Evolutionary conservation across 1,140 invertebrate genomes (phyloP), one percentile per base, ranked within the genome.

Genomic region (Charaxes varanes): DNA sequence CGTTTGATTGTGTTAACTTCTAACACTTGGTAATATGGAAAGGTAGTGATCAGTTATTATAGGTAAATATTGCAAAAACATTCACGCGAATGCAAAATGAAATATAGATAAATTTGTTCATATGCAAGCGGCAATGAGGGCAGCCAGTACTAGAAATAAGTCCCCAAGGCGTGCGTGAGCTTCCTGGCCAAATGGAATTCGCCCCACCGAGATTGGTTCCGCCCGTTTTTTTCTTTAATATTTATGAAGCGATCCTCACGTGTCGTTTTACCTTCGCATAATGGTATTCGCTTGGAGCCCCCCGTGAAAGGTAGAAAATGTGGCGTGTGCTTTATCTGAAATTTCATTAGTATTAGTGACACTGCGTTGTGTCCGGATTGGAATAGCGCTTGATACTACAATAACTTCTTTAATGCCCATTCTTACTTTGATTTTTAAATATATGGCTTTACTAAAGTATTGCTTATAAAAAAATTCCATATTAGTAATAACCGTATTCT

Each of bases 221-320:
- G 54, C 63, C 66, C 68, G 60, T 74, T 71, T 67, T 61, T 60
- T 68, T 68, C 63, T 77, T 78, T 71, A 80, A 80, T 78, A 78
- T 80, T 81, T 79, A 77, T 70, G 64, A 77, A 66, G 62, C 57
- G 59, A 51, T 49, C 58, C 62, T 65, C 62, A 65, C 62, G 64
- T 56, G 58, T 69, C 62, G 48, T 67, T 61, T 65, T 66, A 72
- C 62, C 62, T 76, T 73, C 66, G 47, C 53, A 52, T 72, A 69
- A 74, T 68, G 56, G 44, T 59, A 63, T 71, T 73, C 65, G 60
- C 54, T 63, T 66, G 62, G 61, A 62, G 64, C 53, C 52, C 36
- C 52, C 50, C 3, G 7, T 23, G 22, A 23, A 23, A 23, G 3
- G n/a, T n/a, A n/a, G n/a, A n/a, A n/a, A n/a, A n/a, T n/a, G n/a